Conservation (phyloP, 2,113 vertebrate genomes). For the Podarcis muralis region DNA sequence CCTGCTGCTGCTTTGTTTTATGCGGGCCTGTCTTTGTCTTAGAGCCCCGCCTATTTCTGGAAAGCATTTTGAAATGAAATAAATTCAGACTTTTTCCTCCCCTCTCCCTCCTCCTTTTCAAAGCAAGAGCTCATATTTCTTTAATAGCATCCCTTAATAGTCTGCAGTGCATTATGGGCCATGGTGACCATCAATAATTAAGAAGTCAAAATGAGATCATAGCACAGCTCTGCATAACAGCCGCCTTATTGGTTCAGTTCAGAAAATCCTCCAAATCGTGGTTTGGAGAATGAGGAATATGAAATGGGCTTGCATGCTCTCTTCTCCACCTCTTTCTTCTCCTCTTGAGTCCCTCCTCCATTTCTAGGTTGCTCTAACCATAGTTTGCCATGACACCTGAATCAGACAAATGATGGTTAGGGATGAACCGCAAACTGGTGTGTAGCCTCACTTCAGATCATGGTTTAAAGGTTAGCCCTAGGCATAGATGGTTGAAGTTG, state of each 20-base stretch:
- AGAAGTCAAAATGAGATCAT: constrained; percentile 30
- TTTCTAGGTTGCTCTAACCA: not conserved
- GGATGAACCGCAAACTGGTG: not conserved
- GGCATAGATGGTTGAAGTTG: not conserved
- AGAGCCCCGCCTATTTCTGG: constrained; percentile 31
- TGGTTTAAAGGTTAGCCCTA: not conserved
- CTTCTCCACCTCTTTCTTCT: not conserved
- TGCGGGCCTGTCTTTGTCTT: constrained; percentile 19
- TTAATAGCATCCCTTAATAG: constrained; percentile 20
- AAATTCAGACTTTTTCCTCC: not conserved
- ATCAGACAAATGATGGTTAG: not conserved
- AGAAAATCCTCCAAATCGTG: not conserved
- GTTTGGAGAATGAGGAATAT: not conserved
- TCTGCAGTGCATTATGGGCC: constrained; percentile 25
- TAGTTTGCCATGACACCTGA: not conserved
- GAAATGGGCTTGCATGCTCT: not conserved
- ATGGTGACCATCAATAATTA: constrained; percentile 26
- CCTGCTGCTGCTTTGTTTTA: not conserved
- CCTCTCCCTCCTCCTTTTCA: not conserved
- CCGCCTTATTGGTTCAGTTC: not conserved
- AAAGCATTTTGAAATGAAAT: constrained; percentile 35
- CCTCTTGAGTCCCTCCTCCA: too few species aligned
- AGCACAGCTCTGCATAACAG: not conserved
- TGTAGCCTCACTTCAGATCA: not conserved
- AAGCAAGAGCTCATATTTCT: constrained; percentile 26